phyloP scores from a whole-genome alignment of 1,140 invertebrate species.

The Macrotrachela quadricornifera region DNA sequence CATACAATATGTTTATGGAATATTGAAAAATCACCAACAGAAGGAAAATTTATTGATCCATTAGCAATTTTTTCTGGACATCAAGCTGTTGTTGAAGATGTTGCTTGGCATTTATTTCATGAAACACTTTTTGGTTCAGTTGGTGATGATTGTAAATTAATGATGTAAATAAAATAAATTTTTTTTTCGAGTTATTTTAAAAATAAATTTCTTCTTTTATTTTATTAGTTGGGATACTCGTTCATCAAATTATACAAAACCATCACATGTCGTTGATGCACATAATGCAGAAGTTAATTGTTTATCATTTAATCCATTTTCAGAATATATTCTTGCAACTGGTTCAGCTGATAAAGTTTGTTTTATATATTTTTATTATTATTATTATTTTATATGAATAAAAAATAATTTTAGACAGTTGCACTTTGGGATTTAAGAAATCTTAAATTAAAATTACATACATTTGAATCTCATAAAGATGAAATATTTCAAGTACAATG shows the following conservation, averaged over 20 bases:
- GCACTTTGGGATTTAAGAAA: slow-evolving; percentile 94
- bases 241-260: slow-evolving; percentile 80
- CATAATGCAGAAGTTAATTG: slow-evolving; percentile 99
- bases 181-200: neutral
- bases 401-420: slow-evolving; percentile 32
- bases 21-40: slow-evolving; percentile 76
- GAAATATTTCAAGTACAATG: slow-evolving; percentile 99
- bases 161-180: slow-evolving; percentile 42
- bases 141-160: slow-evolving; percentile 94
- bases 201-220: neutral
- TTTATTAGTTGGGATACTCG: slow-evolving; percentile 88
- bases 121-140: slow-evolving; percentile 96
- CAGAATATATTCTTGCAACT: slow-evolving; percentile 93
- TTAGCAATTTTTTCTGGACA: slow-evolving; percentile 75
- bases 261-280: slow-evolving; percentile 92
- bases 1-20: slow-evolving; percentile 99
- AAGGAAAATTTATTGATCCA: slow-evolving; percentile 60
- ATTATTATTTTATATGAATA: no score
- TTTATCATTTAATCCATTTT: slow-evolving; percentile 96
- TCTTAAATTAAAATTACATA: slow-evolving; percentile 88
- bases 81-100: slow-evolving; percentile 96
- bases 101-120: slow-evolving; percentile 93
- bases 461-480: slow-evolving; percentile 98
- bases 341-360: slow-evolving; percentile 77
- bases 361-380: neutral